These are phyloP conservation scores for Monopterus albus DNA, from an alignment of 2,113 vertebrate species.

Conservation along the genomic window DNA sequence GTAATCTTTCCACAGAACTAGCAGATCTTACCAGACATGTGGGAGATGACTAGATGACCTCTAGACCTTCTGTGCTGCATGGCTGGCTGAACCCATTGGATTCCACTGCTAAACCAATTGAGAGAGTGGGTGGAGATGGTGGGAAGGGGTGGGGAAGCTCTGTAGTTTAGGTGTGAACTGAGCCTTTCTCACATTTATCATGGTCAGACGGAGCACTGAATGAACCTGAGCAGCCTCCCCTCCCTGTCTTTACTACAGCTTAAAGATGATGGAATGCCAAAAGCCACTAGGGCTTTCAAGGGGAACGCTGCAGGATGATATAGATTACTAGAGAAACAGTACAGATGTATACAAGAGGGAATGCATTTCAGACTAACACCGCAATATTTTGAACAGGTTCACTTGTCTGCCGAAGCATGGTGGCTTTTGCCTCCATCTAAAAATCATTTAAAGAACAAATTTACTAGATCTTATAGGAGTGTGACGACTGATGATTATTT, in stretches of 20 bases:
- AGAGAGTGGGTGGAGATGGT: background rate
- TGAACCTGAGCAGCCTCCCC: conserved; percentile 28
- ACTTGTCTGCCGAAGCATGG: conserved; percentile 23
- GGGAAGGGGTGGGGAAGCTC: background rate
- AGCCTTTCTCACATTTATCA: conserved; percentile 64
- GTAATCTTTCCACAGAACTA: conserved; percentile 1
- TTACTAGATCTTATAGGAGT: conserved; percentile 56
- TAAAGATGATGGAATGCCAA: conserved; percentile 46
- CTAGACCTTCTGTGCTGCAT: conserved; percentile 22
- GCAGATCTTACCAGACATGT: conserved; percentile 9
- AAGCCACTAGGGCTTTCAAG: conserved; percentile 15
- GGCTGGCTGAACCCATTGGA: conserved; percentile 38
- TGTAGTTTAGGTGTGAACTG: conserved; percentile 47
- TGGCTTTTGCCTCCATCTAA: conserved; percentile 18
- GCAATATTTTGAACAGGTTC: conserved; percentile 29
- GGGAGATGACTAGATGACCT: conserved; percentile 37
- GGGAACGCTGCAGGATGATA: conserved; percentile 6
- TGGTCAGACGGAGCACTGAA: conserved; percentile 48
- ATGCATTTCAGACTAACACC: conserved; percentile 23
- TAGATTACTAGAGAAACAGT: conserved; percentile 26
- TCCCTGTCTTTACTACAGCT: conserved; percentile 21
- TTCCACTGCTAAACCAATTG: conserved; percentile 12
- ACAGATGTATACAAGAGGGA: conserved; percentile 1
- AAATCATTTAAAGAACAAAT: conserved; percentile 70
- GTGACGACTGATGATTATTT: conserved; percentile 65